Conservation (phyloP, 2,113 vertebrate species). For the Empidonax traillii region DNA sequence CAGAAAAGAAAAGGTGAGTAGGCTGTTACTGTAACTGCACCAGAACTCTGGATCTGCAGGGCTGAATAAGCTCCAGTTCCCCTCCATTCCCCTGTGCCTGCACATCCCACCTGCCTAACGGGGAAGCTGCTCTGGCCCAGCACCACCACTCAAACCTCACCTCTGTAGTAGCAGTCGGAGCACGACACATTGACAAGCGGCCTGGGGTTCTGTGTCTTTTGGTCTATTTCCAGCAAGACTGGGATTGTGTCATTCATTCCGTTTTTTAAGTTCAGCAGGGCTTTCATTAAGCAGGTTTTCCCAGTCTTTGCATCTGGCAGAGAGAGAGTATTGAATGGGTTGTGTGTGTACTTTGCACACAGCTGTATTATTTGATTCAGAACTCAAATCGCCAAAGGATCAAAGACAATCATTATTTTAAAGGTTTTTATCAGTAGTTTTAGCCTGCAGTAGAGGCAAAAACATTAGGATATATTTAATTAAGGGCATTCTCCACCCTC, state of each 20-base stretch:
- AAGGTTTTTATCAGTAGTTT: not conserved
- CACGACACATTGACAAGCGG: constrained; percentile 83
- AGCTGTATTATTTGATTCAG: not conserved
- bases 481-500: not conserved
- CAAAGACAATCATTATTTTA: not conserved
- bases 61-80: not conserved
- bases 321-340: not conserved
- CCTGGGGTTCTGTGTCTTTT: constrained; percentile 75
- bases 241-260: constrained; percentile 83
- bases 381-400: not conserved
- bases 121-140: not conserved
- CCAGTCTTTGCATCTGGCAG: constrained; percentile 84
- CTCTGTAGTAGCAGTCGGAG: constrained; percentile 83
- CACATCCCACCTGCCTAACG: not conserved
- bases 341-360: not conserved
- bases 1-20: not conserved
- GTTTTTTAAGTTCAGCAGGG: constrained; percentile 84
- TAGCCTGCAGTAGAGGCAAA: not conserved
- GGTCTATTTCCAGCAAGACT: constrained; percentile 81
- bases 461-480: not conserved
- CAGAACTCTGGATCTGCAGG: not conserved
- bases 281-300: constrained; percentile 92
- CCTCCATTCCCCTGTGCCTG: not conserved
- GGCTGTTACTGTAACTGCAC: not conserved
- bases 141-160: constrained; percentile 53